A percentile compares a stretch with the other conserved stretches of the same genome.
These are phyloP conservation scores for Antechinus stuartii DNA, from an alignment of 2,113 vertebrate species.

Conservation along the genomic window DNA sequence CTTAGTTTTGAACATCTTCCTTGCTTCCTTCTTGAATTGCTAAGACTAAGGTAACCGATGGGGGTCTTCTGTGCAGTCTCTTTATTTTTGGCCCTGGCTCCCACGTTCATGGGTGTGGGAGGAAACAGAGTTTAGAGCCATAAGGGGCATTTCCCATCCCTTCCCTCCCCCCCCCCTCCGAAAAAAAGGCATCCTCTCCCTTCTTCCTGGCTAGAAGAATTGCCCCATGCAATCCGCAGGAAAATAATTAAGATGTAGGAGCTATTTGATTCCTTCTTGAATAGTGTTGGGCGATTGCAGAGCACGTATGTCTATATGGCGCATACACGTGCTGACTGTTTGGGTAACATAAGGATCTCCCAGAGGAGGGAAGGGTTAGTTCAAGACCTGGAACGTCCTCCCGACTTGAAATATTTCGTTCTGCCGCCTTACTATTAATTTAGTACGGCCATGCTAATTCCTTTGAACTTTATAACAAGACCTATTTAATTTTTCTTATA, in stretches of 20 bases:
- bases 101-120: not conserved
- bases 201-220: not conserved
- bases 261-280: not conserved
- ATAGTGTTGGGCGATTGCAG: not conserved
- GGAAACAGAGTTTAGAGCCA: not conserved
- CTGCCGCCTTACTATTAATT: slow-evolving; percentile 62
- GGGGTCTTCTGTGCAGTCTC: not conserved
- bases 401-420: slow-evolving; percentile 48
- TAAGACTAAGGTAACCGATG: not conserved
- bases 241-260: slow-evolving; percentile 18
- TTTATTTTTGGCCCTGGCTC: not conserved
- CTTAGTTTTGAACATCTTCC: not conserved
- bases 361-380: slow-evolving; percentile 49
- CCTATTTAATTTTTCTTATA: slow-evolving; percentile 35
- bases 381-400: not conserved
- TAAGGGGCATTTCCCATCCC: not conserved
- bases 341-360: slow-evolving; percentile 15
- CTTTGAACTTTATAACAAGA: slow-evolving; percentile 55
- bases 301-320: not conserved
- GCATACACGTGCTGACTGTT: slow-evolving; percentile 53
- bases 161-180: too few relatives aligned
- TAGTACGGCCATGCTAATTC: slow-evolving; percentile 63
- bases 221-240: not conserved
- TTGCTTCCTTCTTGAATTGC: not conserved
- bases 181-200: not conserved